phyloP scores from a whole-genome alignment of 2,113 vertebrate genomes.

The Cyphomyrus plagiostoma region DNA sequence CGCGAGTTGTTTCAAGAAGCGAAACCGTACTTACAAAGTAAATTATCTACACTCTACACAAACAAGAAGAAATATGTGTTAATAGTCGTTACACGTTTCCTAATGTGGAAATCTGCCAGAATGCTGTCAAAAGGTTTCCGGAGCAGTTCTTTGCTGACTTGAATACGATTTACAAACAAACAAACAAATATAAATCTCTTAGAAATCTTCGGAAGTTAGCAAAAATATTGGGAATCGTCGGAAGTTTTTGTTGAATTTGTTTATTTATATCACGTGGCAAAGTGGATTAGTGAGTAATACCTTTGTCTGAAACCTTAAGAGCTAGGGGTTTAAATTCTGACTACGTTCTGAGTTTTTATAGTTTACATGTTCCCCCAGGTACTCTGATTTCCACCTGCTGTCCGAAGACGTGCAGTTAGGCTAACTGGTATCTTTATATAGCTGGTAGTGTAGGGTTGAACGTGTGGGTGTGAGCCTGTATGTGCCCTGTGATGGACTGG shows the following conservation, averaged over 20 bases:
- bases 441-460: not conserved
- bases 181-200: not conserved
- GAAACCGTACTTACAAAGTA: not conserved
- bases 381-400: not conserved
- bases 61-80: not conserved
- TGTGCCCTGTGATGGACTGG: not conserved
- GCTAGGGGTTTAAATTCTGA: not conserved
- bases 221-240: not conserved
- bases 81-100: not conserved
- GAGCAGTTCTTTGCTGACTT: not conserved
- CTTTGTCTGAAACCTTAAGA: not conserved
- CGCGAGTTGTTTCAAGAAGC: not conserved
- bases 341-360: not conserved
- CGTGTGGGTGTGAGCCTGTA: not conserved
- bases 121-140: not conserved
- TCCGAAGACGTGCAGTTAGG: not conserved
- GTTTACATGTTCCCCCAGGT: not conserved
- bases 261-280: conserved; percentile 1
- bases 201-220: not conserved
- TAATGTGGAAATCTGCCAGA: not conserved
- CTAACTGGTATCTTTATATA: not conserved
- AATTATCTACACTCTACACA: not conserved
- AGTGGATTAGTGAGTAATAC: not conserved
- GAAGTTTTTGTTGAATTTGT: not conserved
- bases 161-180: not conserved